Evolutionary conservation across 30 jellyfish, hydroid and myxozoan species (phyloP).

Genomic region (Hydractinia symbiolongicarpus): DNA sequence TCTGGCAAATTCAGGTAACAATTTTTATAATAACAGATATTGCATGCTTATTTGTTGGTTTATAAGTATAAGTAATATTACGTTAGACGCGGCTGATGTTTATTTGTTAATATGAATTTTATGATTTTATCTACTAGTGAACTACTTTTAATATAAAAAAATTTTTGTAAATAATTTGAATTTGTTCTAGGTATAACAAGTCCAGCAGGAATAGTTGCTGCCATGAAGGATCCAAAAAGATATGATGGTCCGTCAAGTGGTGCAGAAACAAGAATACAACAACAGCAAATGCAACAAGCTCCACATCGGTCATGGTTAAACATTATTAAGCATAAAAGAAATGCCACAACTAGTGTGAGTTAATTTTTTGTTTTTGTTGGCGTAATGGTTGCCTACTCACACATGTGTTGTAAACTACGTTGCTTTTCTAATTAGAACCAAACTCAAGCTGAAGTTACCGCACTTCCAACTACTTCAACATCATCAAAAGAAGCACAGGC

Average conservation of each 20-base stretch:
- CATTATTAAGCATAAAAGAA: background rate
- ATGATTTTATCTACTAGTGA: too few species aligned
- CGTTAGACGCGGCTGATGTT: too few species aligned
- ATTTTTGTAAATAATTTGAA: too few species aligned
- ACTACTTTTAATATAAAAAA: too few species aligned
- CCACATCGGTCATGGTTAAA: constrained; percentile 26
- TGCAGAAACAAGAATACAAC: constrained; percentile 32
- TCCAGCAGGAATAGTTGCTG: constrained; percentile 77
- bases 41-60: too few species aligned
- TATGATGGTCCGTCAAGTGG: constrained; percentile 42
- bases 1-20: constrained; percentile 68
- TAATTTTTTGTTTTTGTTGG: background rate
- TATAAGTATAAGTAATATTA: too few species aligned
- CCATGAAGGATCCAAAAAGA: constrained; percentile 78
- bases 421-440: too few species aligned
- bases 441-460: too few species aligned
- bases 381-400: background rate
- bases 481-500: constrained; percentile 28
- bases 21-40: background rate
- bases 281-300: constrained; percentile 16
- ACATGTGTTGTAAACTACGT: too few species aligned
- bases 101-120: too few species aligned
- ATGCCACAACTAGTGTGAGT: background rate
- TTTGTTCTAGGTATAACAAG: constrained; percentile 48
- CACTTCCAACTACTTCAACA: too few species aligned